These are phyloP conservation scores for Drosophila rellima DNA, from an alignment of 2,888 invertebrate genomes.

Conservation along the genomic window DNA sequence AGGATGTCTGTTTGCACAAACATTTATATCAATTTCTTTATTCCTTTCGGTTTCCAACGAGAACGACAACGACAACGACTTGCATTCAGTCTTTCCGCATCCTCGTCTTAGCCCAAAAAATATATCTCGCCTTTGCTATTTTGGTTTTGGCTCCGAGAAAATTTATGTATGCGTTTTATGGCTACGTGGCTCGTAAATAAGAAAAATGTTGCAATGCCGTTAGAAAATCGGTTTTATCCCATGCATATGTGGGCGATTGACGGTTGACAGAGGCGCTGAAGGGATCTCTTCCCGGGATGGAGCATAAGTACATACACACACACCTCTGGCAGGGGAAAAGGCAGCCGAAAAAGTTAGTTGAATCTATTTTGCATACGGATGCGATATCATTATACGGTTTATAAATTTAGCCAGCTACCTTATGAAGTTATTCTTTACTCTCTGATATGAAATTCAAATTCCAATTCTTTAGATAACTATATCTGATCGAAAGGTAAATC, in stretches of 20 bases:
- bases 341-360: conserved; percentile 9
- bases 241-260: conserved; percentile 26
- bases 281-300: not conserved
- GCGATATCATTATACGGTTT: conserved; percentile 25
- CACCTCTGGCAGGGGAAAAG: not conserved
- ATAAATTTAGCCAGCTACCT: conserved; percentile 9
- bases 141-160: conserved; percentile 48
- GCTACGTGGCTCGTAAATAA: conserved; percentile 78
- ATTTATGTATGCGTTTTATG: conserved; percentile 78
- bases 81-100: conserved; percentile 52
- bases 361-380: conserved; percentile 32
- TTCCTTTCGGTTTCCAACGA: conserved; percentile 52
- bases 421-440: conserved; percentile 6
- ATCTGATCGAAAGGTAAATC: not conserved
- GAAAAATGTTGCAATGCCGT: conserved; percentile 74
- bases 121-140: conserved; percentile 35
- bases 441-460: not conserved
- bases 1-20: conserved; percentile 51
- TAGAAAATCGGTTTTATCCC: conserved; percentile 65
- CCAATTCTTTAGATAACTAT: not conserved
- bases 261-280: not conserved
- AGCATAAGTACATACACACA: not conserved
- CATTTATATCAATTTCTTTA: conserved; percentile 80
- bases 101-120: not conserved
- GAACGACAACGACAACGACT: conserved; percentile 32